Base-by-base conservation (phyloP, 2,113 vertebrate genomes). In the Varanus komodoensis region DNA sequence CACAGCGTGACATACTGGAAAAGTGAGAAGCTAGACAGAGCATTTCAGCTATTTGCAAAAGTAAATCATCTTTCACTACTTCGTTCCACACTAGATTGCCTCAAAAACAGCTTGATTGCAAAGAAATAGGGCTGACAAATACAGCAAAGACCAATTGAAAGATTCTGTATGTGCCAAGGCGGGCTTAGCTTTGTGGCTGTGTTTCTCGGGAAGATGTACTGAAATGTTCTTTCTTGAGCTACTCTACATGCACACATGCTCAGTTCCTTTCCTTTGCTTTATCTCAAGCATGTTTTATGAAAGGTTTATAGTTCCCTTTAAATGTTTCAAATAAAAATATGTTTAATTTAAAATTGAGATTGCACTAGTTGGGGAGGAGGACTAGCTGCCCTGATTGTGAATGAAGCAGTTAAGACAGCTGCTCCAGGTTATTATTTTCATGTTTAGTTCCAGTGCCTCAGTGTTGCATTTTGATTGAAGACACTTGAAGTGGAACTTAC, bases 221-320 rank as follows among this genome's bases (percentile, higher is more conserved):
- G 14, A 50, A 84, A 34, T 84, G 29, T 27, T 68, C 3, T 38
- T 54, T 68, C 48, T 80, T 86, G 8, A 87, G 48, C 69, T 82
- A 3, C 68, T 44, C 78, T 64, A 21, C 14, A 34, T 44, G 6
- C 17, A 80, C 29, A 80, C 79, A 86, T 17, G 29, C 21, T 44
- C 38, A 21, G 11, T 78, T 64, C 32, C 3, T 77, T 57, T 71
- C 48, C 86, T 38, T 89, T 87, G 19, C 44, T 79, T 85, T 78
- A 69, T 85, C 57, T 89, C 78, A 71, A 86, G 8, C 75, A 48
- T 73, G 54, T 54, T 92, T 89, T 87, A 54, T 87, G 67, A 92
- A 88, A 88, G 74, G 94, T 91, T 92, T 89, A 78, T 61, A 80
- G 69, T 52, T 82, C 73, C 29, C 44, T 82, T 87, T 89, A 83